phyloP scores from a whole-genome alignment of 2,888 invertebrate genomes.

The Eristalinus aeneus region DNA sequence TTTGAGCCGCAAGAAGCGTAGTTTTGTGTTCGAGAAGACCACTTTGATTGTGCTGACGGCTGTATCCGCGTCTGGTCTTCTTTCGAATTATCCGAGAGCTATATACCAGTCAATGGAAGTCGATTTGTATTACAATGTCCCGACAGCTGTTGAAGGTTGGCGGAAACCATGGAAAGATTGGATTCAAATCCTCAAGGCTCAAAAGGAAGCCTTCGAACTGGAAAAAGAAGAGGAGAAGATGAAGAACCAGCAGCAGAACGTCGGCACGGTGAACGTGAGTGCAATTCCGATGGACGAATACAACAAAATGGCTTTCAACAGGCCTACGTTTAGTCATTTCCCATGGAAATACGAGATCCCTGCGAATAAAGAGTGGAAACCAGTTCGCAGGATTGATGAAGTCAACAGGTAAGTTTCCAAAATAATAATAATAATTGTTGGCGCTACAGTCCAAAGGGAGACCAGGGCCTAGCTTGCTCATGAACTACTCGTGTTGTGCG shows the following conservation, averaged over 20 bases:
- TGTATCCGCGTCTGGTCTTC: background rate
- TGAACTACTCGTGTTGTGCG: too few species aligned
- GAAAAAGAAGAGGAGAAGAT: conserved; percentile 9
- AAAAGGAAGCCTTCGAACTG: background rate
- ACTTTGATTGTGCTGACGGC: background rate
- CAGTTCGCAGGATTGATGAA: background rate
- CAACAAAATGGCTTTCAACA: background rate
- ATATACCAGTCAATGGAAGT: background rate
- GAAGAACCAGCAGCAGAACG: conserved; percentile 13
- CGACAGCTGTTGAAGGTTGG: background rate
- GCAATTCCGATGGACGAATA: conserved; percentile 30
- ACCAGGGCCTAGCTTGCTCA: too few species aligned
- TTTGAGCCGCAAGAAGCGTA: background rate
- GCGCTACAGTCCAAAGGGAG: too few species aligned
- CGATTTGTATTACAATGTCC: background rate
- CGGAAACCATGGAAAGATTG: background rate
- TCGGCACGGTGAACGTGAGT: conserved; percentile 49
- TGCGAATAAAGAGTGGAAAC: background rate
- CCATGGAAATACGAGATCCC: background rate
- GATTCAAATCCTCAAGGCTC: background rate
- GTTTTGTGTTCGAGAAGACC: background rate
- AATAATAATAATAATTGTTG: too few species aligned
- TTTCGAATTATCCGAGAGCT: background rate
- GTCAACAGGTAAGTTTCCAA: background rate
- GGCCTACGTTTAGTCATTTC: background rate